phyloP scores from a whole-genome alignment of 2,797 vertebrate species.

The Enteromius viviparus region DNA sequence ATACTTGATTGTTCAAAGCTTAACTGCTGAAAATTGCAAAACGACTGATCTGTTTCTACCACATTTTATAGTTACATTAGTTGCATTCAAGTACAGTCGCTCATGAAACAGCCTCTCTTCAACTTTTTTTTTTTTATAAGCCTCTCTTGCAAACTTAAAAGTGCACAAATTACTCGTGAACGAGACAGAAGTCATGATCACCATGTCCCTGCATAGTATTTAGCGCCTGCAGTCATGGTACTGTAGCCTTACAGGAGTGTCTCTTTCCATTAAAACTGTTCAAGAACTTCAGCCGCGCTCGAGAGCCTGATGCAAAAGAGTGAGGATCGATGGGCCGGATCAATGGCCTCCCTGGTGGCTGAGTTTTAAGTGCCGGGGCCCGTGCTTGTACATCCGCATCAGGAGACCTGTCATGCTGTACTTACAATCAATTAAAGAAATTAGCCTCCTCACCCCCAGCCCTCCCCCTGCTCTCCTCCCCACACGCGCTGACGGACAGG shows the following conservation, averaged over 20 bases:
- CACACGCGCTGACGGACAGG: slow-evolving; percentile 59
- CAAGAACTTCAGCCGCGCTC: slow-evolving; percentile 20
- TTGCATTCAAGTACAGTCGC: not conserved
- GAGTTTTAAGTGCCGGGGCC: slow-evolving; percentile 64
- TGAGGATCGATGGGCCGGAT: slow-evolving; percentile 59
- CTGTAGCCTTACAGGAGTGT: slow-evolving; percentile 5
- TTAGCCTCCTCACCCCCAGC: slow-evolving; percentile 69
- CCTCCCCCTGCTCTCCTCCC: slow-evolving; percentile 51
- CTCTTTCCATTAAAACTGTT: slow-evolving; percentile 37
- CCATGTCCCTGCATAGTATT: not conserved
- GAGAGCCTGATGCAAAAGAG: slow-evolving; percentile 33
- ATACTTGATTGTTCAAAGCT: not conserved
- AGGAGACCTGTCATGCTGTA: slow-evolving; percentile 77
- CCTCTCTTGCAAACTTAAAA: not conserved
- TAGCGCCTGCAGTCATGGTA: slow-evolving; percentile 1
- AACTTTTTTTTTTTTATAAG: not conserved
- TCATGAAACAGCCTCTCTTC: not conserved
- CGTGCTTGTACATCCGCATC: slow-evolving; percentile 69
- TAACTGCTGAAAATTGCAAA: not conserved
- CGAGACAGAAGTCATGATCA: not conserved
- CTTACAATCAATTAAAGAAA: slow-evolving; percentile 83
- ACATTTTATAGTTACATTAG: not conserved
- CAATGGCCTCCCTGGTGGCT: slow-evolving; percentile 70
- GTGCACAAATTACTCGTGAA: slow-evolving; percentile 1
- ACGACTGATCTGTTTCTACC: not conserved